Base-by-base conservation (phyloP, 2,888 invertebrate genomes). In the Leptinotarsa tumamoca region DNA sequence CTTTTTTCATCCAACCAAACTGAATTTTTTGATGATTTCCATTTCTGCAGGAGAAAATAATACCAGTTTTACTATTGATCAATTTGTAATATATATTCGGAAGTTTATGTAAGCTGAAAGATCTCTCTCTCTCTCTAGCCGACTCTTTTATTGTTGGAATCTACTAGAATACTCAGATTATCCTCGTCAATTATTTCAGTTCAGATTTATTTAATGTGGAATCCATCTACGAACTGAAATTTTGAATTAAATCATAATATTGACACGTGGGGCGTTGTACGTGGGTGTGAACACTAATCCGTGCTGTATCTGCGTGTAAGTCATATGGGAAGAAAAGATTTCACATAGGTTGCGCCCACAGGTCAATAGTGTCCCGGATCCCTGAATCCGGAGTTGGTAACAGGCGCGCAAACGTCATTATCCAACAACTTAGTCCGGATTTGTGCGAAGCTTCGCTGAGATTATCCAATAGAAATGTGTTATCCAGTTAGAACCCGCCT, bases 381-480 rank as follows among this genome's bases (percentile, higher is more conserved):
- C 82, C 85, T 83, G 84, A 84, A 83, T 79, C 84, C 83, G 84
- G 82, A 80, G 78, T 73, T 66, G 70, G 76, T 75, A 77, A 80
- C 84, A 83, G 85, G 82, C 86, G 87, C 87, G 87, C 87, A 85
- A 86, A 86, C 87, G 86, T 87, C 85, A 85, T 86, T 86, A 87
- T 84, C 83, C 84, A 82, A 82, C 83, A 85, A 83, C 85, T 87
- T 85, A 87, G 85, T 84, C 87, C 86, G 88, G 88, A 89, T 89
- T 89, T 89, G 88, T 85, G 87, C 86, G 85, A 85, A 82, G 82
- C 84, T 82, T 80, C 78, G 77, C 78, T 79, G 83, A 87, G 89
- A 89, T 89, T 89, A 89, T 89, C 89, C 89, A 89, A 89, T 89
- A 84, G 87, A 85, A 85, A 84, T 83, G 85, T 85, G 85, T 87